Evolutionary conservation across 2,113 vertebrate genomes (phyloP).

Genomic region (Rhabdomys dilectus): DNA sequence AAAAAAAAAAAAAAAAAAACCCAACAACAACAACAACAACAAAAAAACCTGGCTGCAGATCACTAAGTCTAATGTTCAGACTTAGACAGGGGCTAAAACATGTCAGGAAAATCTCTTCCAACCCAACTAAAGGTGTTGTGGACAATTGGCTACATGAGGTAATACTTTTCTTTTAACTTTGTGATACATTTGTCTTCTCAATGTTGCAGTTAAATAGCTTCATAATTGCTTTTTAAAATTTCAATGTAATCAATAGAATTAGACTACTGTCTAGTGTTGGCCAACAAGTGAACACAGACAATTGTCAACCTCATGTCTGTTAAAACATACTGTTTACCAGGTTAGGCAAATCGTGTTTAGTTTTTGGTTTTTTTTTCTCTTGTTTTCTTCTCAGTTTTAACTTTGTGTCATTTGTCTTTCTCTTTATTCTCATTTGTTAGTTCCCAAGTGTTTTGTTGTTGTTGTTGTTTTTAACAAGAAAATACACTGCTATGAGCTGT

Average conservation of each 20-base stretch:
- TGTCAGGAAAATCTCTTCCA: not conserved
- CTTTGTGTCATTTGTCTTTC: not conserved
- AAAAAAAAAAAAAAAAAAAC: too few relatives aligned
- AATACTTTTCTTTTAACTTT: not conserved
- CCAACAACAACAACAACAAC: too few relatives aligned
- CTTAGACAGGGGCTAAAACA: constrained; percentile 7
- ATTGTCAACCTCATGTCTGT: not conserved
- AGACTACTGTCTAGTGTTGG: not conserved
- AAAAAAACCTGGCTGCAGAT: not conserved
- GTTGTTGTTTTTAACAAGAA: not conserved
- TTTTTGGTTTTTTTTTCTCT: not conserved
- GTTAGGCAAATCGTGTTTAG: not conserved
- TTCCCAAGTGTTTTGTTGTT: not conserved
- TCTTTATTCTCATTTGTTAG: not conserved
- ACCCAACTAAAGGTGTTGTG: not conserved
- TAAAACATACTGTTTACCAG: not conserved
- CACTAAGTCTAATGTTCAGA: not conserved
- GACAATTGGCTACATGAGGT: not conserved
- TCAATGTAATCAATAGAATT: not conserved
- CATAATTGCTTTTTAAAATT: constrained; percentile 22
- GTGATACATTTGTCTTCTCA: not conserved
- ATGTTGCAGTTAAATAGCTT: not conserved
- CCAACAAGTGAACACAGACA: not conserved
- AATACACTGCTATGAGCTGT: not conserved
- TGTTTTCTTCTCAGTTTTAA: constrained; percentile 24